Conservation (phyloP, 2,113 vertebrate genomes). For the Ramphastos sulfuratus region DNA sequence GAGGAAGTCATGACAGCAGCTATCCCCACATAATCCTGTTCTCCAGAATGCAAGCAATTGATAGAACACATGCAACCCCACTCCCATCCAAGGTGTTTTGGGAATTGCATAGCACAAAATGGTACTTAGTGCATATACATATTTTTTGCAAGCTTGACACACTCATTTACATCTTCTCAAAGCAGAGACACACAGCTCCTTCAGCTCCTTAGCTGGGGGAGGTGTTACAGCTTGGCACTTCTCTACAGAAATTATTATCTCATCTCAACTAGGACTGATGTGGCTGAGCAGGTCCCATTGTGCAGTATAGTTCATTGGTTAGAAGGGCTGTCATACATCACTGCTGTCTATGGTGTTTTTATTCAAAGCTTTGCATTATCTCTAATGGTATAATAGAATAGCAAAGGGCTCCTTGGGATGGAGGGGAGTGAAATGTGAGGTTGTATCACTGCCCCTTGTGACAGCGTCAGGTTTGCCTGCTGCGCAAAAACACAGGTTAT, state of each 20-base stretch:
- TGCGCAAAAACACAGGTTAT: slow-evolving; percentile 70
- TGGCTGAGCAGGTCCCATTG: neutral
- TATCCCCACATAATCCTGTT: neutral
- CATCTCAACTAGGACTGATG: neutral
- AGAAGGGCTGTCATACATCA: neutral
- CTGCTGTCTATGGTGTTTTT: neutral
- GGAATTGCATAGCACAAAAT: neutral
- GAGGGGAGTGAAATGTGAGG: slow-evolving; percentile 33
- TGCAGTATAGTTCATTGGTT: neutral
- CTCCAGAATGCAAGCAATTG: neutral
- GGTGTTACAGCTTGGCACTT: neutral
- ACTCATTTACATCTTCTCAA: neutral
- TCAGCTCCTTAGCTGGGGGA: neutral
- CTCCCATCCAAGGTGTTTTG: neutral
- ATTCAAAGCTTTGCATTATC: slow-evolving; percentile 2
- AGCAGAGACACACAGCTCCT: neutral
- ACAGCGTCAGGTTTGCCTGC: slow-evolving; percentile 60
- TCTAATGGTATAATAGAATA: slow-evolving; percentile 10
- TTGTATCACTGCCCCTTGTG: neutral
- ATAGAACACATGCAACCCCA: neutral
- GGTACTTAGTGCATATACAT: neutral
- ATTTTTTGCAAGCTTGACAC: neutral
- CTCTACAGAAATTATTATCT: neutral
- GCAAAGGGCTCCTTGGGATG: slow-evolving; percentile 17
- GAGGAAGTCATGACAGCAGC: neutral